phyloP scores from a whole-genome alignment of 1,140 invertebrate species.

The Chironomus striatipennis region DNA sequence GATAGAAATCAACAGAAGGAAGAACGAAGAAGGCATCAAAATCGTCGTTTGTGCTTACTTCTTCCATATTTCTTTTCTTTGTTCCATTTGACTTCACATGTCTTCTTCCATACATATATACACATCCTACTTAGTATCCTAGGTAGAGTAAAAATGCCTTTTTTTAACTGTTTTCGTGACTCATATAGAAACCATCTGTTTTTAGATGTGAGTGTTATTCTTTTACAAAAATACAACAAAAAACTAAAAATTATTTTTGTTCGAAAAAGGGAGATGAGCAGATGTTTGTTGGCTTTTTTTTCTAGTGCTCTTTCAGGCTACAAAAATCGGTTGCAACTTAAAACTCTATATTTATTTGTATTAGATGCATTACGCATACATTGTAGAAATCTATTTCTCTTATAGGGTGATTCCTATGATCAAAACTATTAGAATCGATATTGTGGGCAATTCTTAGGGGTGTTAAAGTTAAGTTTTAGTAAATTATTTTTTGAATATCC shows the following conservation, averaged over 20 bases:
- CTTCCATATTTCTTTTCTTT: background rate
- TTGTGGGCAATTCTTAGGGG: too few relatives aligned
- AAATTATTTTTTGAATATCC: too few relatives aligned
- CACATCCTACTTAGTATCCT: background rate
- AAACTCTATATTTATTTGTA: background rate
- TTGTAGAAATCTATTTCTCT: background rate
- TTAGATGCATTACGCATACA: background rate
- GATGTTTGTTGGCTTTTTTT: constrained; percentile 18
- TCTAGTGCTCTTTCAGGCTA: constrained; percentile 2
- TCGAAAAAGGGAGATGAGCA: constrained; percentile 20
- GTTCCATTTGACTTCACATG: background rate
- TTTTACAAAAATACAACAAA: background rate
- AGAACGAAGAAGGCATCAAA: background rate
- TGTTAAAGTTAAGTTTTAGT: too few relatives aligned
- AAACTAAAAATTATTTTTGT: background rate
- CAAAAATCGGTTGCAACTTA: background rate
- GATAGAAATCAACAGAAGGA: too few relatives aligned
- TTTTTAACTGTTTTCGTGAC: background rate
- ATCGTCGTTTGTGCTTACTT: background rate
- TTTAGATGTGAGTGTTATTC: constrained; percentile 6
- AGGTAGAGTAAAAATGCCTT: constrained; percentile 12
- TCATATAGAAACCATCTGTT: constrained; percentile 17
- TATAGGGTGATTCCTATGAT: background rate
- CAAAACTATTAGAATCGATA: too few relatives aligned
- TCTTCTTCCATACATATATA: background rate